Conservation (phyloP, 2,797 vertebrate genomes). For the Erithacus rubecula region DNA sequence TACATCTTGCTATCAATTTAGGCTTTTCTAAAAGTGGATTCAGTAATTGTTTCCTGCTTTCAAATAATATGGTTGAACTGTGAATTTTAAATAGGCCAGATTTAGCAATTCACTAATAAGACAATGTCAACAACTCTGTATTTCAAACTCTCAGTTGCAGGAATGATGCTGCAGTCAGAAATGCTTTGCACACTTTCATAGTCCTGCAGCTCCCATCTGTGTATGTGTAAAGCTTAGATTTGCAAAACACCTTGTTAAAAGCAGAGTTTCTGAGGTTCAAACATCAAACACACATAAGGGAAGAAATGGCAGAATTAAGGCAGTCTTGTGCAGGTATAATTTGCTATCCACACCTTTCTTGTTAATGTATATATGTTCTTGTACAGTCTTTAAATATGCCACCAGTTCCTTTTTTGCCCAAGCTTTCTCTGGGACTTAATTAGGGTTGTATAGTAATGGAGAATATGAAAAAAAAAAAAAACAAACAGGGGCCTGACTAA, state of each 20-base stretch:
- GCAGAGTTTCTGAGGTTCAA: neutral
- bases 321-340: neutral
- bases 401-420: neutral
- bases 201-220: neutral
- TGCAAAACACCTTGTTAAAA: neutral
- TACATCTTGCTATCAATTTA: neutral
- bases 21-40: neutral
- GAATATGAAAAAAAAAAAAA: neutral
- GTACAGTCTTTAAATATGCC: neutral
- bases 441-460: neutral
- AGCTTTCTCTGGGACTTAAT: neutral
- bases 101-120: neutral
- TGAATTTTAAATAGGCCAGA: neutral
- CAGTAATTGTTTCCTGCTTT: constrained; percentile 16
- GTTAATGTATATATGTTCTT: neutral
- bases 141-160: neutral
- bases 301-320: neutral
- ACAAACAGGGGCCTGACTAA: neutral
- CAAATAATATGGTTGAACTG: neutral
- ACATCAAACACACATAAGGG: neutral
- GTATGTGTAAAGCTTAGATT: neutral
- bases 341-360: neutral
- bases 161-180: neutral
- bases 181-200: neutral
- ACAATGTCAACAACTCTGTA: neutral